Evolutionary conservation across 2,888 invertebrate genomes (phyloP).

Genomic region (Tinea pellionella): DNA sequence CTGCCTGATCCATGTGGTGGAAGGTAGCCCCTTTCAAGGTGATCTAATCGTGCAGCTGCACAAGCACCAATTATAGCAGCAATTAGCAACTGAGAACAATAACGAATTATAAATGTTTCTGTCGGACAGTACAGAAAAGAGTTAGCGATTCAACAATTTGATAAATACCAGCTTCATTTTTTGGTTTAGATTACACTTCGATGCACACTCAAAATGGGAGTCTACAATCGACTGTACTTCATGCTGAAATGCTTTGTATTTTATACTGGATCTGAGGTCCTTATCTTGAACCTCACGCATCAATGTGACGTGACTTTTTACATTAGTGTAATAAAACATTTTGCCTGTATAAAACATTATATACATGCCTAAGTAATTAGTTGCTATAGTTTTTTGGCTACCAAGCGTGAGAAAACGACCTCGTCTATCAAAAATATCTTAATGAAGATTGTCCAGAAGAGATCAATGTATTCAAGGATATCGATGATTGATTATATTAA

Average conservation of each 20-base stretch:
- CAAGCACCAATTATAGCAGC: slow-evolving; percentile 45
- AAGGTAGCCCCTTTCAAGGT: slow-evolving; percentile 51
- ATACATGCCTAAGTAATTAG: slow-evolving; percentile 36
- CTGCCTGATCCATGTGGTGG: slow-evolving; percentile 33
- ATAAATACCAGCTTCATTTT: slow-evolving; percentile 12
- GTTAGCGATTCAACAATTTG: background rate
- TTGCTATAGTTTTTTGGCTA: slow-evolving; percentile 30
- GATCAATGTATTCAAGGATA: slow-evolving; percentile 33
- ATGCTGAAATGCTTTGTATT: background rate
- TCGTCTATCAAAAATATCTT: slow-evolving; percentile 38
- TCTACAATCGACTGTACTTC: background rate
- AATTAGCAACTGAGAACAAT: slow-evolving; percentile 39
- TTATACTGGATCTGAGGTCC: background rate
- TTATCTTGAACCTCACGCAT: slow-evolving; percentile 43
- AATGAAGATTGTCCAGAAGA: slow-evolving; percentile 20
- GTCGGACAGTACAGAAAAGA: background rate
- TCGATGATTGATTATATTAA: slow-evolving; percentile 14
- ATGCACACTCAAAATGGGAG: slow-evolving; percentile 5
- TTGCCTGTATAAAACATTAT: background rate
- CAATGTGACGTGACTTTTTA: slow-evolving; percentile 9
- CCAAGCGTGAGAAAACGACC: slow-evolving; percentile 37
- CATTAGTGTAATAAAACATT: slow-evolving; percentile 10
- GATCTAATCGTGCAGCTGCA: slow-evolving; percentile 50
- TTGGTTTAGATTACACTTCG: background rate
- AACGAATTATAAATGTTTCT: background rate